Percentiles rank a stretch among this genome's conserved stretches.
Evolutionary conservation across 1,140 invertebrate genomes (phyloP).

Genomic region (Harlomillsia oculata): DNA sequence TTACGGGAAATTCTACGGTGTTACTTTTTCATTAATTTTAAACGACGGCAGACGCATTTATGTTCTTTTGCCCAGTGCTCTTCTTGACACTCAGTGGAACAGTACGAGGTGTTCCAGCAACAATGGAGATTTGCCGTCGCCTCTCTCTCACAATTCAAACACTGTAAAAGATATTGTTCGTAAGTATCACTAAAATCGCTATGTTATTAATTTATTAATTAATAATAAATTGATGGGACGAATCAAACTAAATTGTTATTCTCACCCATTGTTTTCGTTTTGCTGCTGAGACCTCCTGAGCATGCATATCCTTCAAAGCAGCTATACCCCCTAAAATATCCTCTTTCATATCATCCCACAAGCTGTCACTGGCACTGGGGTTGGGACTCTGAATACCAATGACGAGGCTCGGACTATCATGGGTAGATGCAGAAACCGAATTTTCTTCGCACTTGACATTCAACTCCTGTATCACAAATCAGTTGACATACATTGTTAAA

Average conservation of each 20-base stretch:
- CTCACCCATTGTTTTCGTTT: conserved; percentile 79
- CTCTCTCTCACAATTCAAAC: conserved; percentile 73
- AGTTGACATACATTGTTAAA: no score
- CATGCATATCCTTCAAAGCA: conserved; percentile 50
- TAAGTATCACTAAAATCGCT: no score
- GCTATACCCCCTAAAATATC: neutral
- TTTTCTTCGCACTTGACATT: conserved; percentile 32
- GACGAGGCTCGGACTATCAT: conserved; percentile 21
- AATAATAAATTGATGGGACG: no score
- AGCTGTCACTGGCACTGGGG: conserved; percentile 6
- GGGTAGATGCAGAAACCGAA: conserved; percentile 34
- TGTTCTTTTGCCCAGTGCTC: conserved; percentile 73
- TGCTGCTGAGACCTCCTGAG: conserved; percentile 57
- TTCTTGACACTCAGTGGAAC: conserved; percentile 69
- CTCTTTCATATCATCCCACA: conserved; percentile 2
- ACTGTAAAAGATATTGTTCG: no score
- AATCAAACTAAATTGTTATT: no score
- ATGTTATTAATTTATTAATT: no score
- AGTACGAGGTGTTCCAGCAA: conserved; percentile 77
- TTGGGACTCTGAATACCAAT: conserved; percentile 14
- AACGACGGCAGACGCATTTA: conserved; percentile 64
- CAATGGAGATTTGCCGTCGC: conserved; percentile 87
- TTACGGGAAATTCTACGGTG: no score
- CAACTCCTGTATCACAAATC: conserved; percentile 18
- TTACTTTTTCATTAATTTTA: no score